Evolutionary conservation across 2,113 vertebrate genomes (phyloP), one percentile per base, ranked within the genome.

Genomic region (Sardina pilchardus): DNA sequence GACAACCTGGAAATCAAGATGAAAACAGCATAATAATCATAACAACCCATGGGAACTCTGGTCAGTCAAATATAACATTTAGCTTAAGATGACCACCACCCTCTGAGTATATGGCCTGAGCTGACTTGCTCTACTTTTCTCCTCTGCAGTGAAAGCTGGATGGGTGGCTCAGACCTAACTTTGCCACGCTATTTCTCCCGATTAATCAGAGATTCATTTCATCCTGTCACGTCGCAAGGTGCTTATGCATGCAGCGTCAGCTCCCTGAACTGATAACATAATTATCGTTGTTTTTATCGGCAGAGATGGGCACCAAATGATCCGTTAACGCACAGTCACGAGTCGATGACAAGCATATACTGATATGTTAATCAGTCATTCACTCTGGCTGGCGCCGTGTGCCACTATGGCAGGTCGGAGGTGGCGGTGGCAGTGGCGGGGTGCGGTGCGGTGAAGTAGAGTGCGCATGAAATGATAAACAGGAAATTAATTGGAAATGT

Each of bases 211-310:
- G 26, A 71, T 83, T 1, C 6, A 24, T 24, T 63, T 53, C 26
- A 67, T 42, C 67, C 21, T 30, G 63, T 56, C 83, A 82, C 39
- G 16, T 82, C 85, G 44, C 36, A n/a, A 42, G 78, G 14, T 26
- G 30, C 45, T 7, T 75, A 2, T 47, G 63, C 53, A 43, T 6
- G 26, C 80, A 78, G 56, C 67, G 3, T 8, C 24, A 12, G 44
- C 53, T 44, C 82, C 4, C 39, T n/a, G 4, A 67, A 50, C 80
- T 81, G 50, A 78, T 44, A 45, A 81, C 24, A 85, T 83, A 82
- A 86, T 88, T 86, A 86, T 82, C 50, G 26, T 45, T 39, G 85
- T 86, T 78, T 59, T 82, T 82, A 81, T 39, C 47, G 14, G 75
- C n/a, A 30, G n/a, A 81, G 82, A 67, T 8, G 6, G 10, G 81